Evolutionary conservation across 1,140 invertebrate species (phyloP), one percentile per base, ranked within the genome.

Genomic region (Pararge aegeria): DNA sequence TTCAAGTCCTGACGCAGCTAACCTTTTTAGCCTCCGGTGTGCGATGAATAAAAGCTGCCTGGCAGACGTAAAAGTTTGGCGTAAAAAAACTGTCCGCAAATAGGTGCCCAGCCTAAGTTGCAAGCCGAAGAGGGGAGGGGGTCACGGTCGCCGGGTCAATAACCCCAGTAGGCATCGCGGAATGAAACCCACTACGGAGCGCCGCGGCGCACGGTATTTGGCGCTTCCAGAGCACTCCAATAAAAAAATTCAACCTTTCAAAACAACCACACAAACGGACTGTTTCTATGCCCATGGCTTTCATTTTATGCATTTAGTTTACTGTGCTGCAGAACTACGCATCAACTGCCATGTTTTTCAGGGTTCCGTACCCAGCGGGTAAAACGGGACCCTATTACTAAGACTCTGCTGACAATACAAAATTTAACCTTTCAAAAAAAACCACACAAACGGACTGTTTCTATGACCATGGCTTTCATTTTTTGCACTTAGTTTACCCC

Each of bases 121-220:
- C 48, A 42, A 52, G 51, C 40, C 38, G 60, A 40, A 59, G 54
- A 40, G 64, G 64, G 55, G 55, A 42, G 69, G 74, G 75, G 78
- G 70, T 87, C 79, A 84, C 75, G 82, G 80, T 83, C 80, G 78
- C 52, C 70, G 75, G 81, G 76, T 84, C 77, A 83, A 78, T 83
- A 73, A 81, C 70, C 82, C 64, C 53, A 59, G 55, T 44, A 44
- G 42, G 42, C 42, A 46, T 46, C 42, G 18, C 42, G 18, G 18
- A 46, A 46, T 46, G 42, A 46, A 46, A 21, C 42, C 42, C 18
- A 46, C 5, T 3, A 20, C 4, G 19, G 19, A 46, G 42, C 42
- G 42, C 6, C 19, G 42, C 42, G 42, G 19, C 38, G 38, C 38
- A 18, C 38, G 15, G 5, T 10, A 42, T 4, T 42, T 38, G 37